Evolutionary conservation across 2,797 vertebrate genomes (phyloP).

Genomic region (Chromis chromis): DNA sequence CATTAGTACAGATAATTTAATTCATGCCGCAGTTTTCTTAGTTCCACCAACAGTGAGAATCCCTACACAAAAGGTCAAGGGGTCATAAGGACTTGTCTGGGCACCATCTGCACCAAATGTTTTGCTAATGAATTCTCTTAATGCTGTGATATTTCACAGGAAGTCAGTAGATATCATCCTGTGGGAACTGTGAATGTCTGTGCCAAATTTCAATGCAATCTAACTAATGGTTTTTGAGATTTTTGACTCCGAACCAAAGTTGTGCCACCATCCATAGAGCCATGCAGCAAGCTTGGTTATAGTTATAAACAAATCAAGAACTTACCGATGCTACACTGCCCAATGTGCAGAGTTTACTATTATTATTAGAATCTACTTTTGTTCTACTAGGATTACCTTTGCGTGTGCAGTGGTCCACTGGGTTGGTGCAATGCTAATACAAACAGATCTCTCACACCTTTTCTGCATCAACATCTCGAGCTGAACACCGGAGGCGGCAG

Average conservation of each 20-base stretch:
- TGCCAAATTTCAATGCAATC: not conserved
- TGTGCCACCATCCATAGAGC: not conserved
- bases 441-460: constrained; percentile 19
- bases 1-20: no score
- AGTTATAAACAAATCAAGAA: no score
- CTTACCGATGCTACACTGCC: not conserved
- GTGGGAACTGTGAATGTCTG: not conserved
- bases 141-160: not conserved
- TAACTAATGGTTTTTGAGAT: not conserved
- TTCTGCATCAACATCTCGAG: constrained; percentile 13
- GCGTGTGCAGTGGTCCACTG: not conserved
- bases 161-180: not conserved
- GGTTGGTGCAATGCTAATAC: constrained; percentile 1
- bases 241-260: not conserved
- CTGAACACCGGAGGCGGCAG: constrained; percentile 32
- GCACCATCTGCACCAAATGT: not conserved
- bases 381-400: not conserved
- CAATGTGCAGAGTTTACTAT: not conserved
- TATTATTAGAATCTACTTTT: not conserved
- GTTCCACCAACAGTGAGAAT: no score
- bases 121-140: not conserved
- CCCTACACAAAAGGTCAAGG: no score
- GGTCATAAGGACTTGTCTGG: no score
- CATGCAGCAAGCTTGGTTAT: not conserved
- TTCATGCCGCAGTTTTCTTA: no score